phyloP scores from a whole-genome alignment of 23 tunicate species.

The Halocynthia aurantium region DNA sequence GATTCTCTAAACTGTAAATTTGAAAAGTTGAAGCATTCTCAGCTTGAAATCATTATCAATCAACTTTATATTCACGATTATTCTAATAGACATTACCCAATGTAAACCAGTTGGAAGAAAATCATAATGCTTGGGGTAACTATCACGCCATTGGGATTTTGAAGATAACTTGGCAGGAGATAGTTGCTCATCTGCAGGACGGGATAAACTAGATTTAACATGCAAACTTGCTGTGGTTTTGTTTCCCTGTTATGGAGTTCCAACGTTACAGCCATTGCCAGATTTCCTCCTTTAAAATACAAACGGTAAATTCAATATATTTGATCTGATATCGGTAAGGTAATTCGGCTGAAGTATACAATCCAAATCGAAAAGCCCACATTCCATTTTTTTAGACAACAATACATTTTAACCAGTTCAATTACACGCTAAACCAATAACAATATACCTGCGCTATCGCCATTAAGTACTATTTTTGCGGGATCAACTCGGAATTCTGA shows the following conservation, averaged over 20 bases:
- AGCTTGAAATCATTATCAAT: no score
- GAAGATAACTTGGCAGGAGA: slow-evolving; percentile 54
- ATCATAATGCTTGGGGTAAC: slow-evolving; percentile 30
- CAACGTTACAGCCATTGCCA: slow-evolving; percentile 65
- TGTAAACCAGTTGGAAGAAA: slow-evolving; percentile 47
- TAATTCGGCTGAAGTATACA: not conserved
- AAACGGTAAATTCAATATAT: not conserved
- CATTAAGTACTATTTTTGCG: slow-evolving; percentile 29
- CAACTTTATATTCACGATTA: no score
- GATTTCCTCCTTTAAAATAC: slow-evolving; percentile 63
- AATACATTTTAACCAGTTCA: not conserved
- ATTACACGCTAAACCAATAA: not conserved
- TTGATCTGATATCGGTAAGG: not conserved
- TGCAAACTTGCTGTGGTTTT: slow-evolving; percentile 27
- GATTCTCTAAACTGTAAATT: slow-evolving; percentile 3
- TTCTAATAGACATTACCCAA: slow-evolving; percentile 32
- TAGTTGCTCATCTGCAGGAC: slow-evolving; percentile 67
- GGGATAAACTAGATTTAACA: slow-evolving; percentile 69
- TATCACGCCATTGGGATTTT: slow-evolving; percentile 34
- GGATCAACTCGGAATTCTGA: slow-evolving; percentile 50
- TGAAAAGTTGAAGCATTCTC: no score
- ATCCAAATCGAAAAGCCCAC: not conserved
- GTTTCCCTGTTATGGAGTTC: slow-evolving; percentile 20
- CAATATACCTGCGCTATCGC: slow-evolving; percentile 41
- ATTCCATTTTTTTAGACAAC: not conserved